phyloP scores from a whole-genome alignment of 2,113 vertebrate genomes.

The Charina bottae region DNA sequence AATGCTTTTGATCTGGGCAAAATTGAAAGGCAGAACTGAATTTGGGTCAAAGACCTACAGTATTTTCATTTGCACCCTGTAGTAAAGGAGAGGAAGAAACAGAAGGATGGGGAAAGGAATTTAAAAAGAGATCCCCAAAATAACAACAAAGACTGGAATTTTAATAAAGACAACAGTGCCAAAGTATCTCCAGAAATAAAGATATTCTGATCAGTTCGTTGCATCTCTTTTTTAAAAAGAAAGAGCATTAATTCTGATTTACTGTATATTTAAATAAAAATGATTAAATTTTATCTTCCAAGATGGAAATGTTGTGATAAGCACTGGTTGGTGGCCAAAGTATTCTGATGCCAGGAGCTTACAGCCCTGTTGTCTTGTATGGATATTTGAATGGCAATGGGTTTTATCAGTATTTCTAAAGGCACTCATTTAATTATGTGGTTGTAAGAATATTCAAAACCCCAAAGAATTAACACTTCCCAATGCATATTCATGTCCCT shows the following conservation, averaged over 20 bases:
- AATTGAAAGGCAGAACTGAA: slow-evolving; percentile 70
- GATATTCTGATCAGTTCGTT: slow-evolving; percentile 76
- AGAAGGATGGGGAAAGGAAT: slow-evolving; percentile 10
- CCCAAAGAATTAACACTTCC: slow-evolving; percentile 80
- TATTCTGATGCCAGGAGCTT: slow-evolving; percentile 82
- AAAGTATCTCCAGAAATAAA: slow-evolving; percentile 74
- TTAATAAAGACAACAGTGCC: slow-evolving; percentile 71
- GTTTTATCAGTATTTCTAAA: slow-evolving; percentile 87
- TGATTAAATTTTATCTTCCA: slow-evolving; percentile 85
- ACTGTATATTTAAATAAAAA: slow-evolving; percentile 88
- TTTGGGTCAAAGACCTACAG: slow-evolving; percentile 59
- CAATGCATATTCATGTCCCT: slow-evolving; percentile 83
- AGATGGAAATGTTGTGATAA: slow-evolving; percentile 85
- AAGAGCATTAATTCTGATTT: slow-evolving; percentile 82
- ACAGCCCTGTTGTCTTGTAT: slow-evolving; percentile 80
- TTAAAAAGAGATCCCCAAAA: slow-evolving; percentile 42
- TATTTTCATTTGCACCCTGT: slow-evolving; percentile 64
- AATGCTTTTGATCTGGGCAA: slow-evolving; percentile 65
- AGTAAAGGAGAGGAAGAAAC: slow-evolving; percentile 54
- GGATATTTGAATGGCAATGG: slow-evolving; percentile 83
- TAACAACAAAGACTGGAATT: slow-evolving; percentile 66
- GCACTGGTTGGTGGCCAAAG: slow-evolving; percentile 82
- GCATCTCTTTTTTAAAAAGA: slow-evolving; percentile 60
- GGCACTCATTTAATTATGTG: slow-evolving; percentile 86
- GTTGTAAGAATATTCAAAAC: slow-evolving; percentile 85